These are phyloP conservation scores for Calephelis nemesis DNA, from an alignment of 1,140 invertebrate species.

Conservation along the genomic window DNA sequence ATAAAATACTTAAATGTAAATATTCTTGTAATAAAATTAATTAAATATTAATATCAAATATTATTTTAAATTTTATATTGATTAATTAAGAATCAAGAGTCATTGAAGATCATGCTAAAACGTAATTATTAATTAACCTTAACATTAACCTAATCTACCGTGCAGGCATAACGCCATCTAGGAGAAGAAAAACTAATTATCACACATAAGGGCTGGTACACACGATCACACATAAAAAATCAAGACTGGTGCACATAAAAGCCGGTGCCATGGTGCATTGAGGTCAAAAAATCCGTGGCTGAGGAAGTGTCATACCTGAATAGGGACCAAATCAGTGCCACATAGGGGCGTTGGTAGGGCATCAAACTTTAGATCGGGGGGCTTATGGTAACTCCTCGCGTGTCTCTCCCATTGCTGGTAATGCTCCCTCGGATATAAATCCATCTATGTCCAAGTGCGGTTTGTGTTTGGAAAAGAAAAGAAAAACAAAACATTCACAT, in stretches of 20 bases:
- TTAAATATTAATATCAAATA: constrained; percentile 16
- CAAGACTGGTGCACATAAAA: constrained; percentile 66
- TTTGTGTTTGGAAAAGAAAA: constrained; percentile 77
- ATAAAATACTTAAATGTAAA: constrained; percentile 32
- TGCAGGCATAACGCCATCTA: constrained; percentile 44
- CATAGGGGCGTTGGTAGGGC: constrained; percentile 65
- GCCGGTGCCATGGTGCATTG: constrained; percentile 59
- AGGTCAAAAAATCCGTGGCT: constrained; percentile 50
- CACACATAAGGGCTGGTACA: constrained; percentile 25
- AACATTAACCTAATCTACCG: constrained; percentile 45
- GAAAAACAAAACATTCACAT: constrained; percentile 78
- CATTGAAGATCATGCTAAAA: constrained; percentile 9
- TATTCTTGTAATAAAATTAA: constrained; percentile 22
- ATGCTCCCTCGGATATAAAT: constrained; percentile 76
- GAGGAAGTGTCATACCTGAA: constrained; percentile 82
- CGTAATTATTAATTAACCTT: constrained; percentile 23
- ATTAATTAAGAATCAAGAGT: too few species aligned
- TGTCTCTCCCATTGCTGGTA: constrained; percentile 71
- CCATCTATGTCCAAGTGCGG: constrained; percentile 76
- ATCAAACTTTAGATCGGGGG: constrained; percentile 75
- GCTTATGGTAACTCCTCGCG: constrained; percentile 74
- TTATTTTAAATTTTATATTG: neutral
- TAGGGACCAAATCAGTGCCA: constrained; percentile 84
- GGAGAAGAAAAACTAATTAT: constrained; percentile 22
- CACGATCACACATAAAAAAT: constrained; percentile 48